Evolutionary conservation across 2,888 invertebrate species (phyloP), one percentile per base, ranked within the genome.

Genomic region (Acleris laterana): DNA sequence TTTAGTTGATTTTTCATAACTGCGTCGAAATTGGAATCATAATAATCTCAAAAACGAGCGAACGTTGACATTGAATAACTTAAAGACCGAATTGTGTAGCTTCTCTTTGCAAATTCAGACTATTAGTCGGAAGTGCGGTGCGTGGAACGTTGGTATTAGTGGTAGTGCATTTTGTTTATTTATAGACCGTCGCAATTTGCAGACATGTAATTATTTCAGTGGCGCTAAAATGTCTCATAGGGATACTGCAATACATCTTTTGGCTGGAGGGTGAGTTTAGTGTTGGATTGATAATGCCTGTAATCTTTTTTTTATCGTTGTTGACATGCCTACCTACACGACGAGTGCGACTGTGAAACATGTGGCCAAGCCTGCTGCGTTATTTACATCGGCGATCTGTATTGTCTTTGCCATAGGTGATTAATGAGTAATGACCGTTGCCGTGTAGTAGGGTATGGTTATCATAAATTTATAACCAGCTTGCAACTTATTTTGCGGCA

Each of bases 241-340:
- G 90, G 98, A 98, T 93, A 97, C 97, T 76, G 95, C 98, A 78
- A 98, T 98, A 93, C 98, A 98, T 94, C 95, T 98, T 82, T 94
- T 98, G 80, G 98, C 98, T 88, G 98, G 98, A 95, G 98, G 98
- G 98, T 98, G 94, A 95, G 97, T 95, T 74, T 63, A 44, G 44
- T 63, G 22, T 53, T 16, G 55, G 73, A 51, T 69, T 65, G 62
- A 71, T 68, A 69, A 69, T 46, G 56, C 20, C 20, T 62, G 57
- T 52, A 63, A 67, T 63, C 25, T 67, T 66, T 61, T 61, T 32
- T 56, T 62, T 62, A 63, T 68, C 68, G 63, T 65, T 68, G 56
- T 70, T 68, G 60, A 68, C 68, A 63, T 70, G 59, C 64, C 64
- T 63, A 68, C 69, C 70, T 67, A 66, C 53, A 42, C 22, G 28